Base-by-base conservation (phyloP, 2,888 invertebrate genomes). In the Hedya salicella region DNA sequence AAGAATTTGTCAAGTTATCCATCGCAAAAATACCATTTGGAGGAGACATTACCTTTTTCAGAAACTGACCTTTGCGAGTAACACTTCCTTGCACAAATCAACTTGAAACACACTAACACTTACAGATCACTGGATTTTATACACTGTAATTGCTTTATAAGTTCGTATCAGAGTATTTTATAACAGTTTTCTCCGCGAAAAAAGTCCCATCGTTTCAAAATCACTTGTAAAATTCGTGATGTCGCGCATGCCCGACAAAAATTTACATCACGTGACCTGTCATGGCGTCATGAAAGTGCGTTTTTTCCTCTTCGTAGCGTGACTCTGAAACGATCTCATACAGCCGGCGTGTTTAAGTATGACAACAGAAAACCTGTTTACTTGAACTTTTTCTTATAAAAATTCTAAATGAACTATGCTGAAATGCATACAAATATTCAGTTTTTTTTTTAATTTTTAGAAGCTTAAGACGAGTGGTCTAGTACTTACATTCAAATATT, bases 251-350 rank as follows among this genome's bases (percentile, higher is more conserved):
- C 86, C 90, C 84, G 79, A 89, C 87, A 83, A 87, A 91, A 91
- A 91, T 91, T 92, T 91, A 91, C 89, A 87, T 92, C 91, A 92
- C 91, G 91, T 92, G 91, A 92, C 86, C 91, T 91, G 91, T 92
- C 91, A 92, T 91, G 91, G 91, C 91, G 91, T 91, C 88, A 79
- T 75, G 68, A 70, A 70, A 62, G 59, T 61, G n/a, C 40, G 14
- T 48, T 72, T 74, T 65, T 69, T 69, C 64, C 9, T n/a, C 32
- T 25, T 16, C 5, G n/a, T 39, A 30, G 14, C 9, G 54, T 30
- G 66, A 42, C 66, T 21, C 19, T 48, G 40, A 40, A 40, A 48
- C 60, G 42, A 13, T 40, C 9, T 19, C 54, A 49, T 48, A 40
- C 52, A 48, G 60, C 60, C 48, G 19, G 11, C 3, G 14, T 19